A percentile compares a stretch with the other conserved stretches of the same genome.
Evolutionary conservation across 1,140 invertebrate species (phyloP).

Genomic region (Eriosoma lanigerum): DNA sequence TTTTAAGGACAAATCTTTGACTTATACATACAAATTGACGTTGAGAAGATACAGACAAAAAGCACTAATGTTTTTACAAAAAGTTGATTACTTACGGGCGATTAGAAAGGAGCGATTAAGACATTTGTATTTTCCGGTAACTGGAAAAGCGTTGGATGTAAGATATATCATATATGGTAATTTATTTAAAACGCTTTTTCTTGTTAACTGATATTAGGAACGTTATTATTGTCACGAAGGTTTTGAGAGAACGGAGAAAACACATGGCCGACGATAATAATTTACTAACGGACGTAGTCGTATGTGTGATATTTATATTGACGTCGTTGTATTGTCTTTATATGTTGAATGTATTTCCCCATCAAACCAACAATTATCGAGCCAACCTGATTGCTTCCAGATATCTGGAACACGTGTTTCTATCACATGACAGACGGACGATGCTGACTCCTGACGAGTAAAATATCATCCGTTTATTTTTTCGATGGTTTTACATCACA

Average conservation of each 20-base stretch:
- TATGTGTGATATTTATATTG: not conserved
- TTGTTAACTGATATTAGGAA: not conserved
- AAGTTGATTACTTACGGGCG: not conserved
- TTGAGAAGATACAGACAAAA: not conserved
- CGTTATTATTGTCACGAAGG: not conserved
- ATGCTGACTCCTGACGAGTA: not conserved
- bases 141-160: not conserved
- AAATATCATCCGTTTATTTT: not conserved
- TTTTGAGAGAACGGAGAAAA: not conserved
- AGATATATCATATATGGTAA: not conserved
- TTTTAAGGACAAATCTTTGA: not conserved
- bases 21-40: not conserved
- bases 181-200: not conserved
- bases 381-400: not conserved
- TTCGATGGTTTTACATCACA: too few species aligned
- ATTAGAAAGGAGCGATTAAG: conserved; percentile 19
- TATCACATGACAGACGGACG: not conserved
- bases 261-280: not conserved
- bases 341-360: not conserved
- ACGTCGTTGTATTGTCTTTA: not conserved
- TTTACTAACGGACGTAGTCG: not conserved
- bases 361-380: not conserved
- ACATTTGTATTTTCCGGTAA: not conserved
- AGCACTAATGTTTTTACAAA: not conserved
- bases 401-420: not conserved